Evolutionary conservation across 2,888 invertebrate species (phyloP), one percentile per base, ranked within the genome.

Genomic region (Epicampocera succincta): DNA sequence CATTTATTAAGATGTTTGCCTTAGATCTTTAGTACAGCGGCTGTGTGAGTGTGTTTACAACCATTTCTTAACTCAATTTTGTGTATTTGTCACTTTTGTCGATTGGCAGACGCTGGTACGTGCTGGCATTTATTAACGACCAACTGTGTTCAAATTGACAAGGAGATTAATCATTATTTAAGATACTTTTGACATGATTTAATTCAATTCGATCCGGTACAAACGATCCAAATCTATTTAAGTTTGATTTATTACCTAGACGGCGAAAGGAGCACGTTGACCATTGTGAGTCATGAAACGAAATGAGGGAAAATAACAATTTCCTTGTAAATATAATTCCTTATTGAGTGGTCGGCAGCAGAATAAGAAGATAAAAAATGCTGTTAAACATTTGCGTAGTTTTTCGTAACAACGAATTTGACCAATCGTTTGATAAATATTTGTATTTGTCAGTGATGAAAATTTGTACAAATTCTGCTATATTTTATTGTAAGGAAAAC

Each of bases 141-240:
- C 81, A 83, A 78, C 81, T 83, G 71, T 76, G 71, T 84, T 63
- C 68, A 71, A 83, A 83, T 84, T 85, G 85, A 83, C 85, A 84
- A 60, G 65, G 75, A 75, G 81, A 85, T 85, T 84, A 85, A 85
- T 85, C 83, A 84, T 84, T 82, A 74, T 83, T 78, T 79, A 80
- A 79, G 82, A 61, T 68, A 79, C 74, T 76, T 63, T 78, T 78
- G 77, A 75, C 80, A 76, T 61, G 72, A 79, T 75, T 76, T 71
- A 72, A 76, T 80, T 80, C 75, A 72, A 76, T 76, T 80, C 80
- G 46, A 76, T 72, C 52, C 78, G 54, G 65, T 65, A 66, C 69
- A 74, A 74, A 78, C 71, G 71, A 71, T 73, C 17, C 73, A 54
- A 72, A 76, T 76, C 58, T 72, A 76, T 68, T 65, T 66, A 61